Evolutionary conservation across 2,113 vertebrate species (phyloP), one percentile per base, ranked within the genome.

Genomic region (Oncorhynchus keta): DNA sequence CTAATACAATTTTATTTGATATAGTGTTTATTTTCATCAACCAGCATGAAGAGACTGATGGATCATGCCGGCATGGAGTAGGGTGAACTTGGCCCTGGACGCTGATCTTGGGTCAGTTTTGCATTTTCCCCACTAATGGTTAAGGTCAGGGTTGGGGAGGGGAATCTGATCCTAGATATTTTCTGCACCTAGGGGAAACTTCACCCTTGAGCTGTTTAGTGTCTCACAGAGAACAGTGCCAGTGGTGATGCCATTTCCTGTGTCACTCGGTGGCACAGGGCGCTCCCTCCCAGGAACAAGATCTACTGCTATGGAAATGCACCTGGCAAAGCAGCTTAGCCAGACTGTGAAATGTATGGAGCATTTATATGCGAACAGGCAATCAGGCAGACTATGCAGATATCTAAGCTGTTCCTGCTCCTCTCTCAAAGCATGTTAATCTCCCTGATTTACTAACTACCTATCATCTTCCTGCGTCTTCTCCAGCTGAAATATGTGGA

Each of bases 371-470:
- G 68, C 68, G 45, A 26, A 49, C n/a, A 70, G n/a, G 68, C 45
- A 70, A 28, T 7, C 67, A 70, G 39, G 45, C 68, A 49, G 67
- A 39, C 67, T 68, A 70, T 51, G 68, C 68, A 70, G 68, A 70
- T 70, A 49, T 49, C 22, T 70, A 49, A 70, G 67, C 67, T 68
- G 67, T 68, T 35, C 28, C 67, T 68, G 18, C 67, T 18, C 8
- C 16, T 18, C 30, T 68, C 66, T 68, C 28, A 68, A 32, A 30
- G 30, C 67, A 68, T 22, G 67, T 32, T 32, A 68, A 68, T 35
- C 26, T 8, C 16, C 66, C 24, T 68, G 67, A 9, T 35, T 39
- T 16, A 68, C 67, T 30, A 32, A 68, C 32, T 55, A 55, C 12
- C 67, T 39, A 20, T 55, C 16, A 55, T 55, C 12, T 55, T n/a